Base-by-base conservation (phyloP, 1,140 invertebrate genomes). In the Trachelipus rathkii region DNA sequence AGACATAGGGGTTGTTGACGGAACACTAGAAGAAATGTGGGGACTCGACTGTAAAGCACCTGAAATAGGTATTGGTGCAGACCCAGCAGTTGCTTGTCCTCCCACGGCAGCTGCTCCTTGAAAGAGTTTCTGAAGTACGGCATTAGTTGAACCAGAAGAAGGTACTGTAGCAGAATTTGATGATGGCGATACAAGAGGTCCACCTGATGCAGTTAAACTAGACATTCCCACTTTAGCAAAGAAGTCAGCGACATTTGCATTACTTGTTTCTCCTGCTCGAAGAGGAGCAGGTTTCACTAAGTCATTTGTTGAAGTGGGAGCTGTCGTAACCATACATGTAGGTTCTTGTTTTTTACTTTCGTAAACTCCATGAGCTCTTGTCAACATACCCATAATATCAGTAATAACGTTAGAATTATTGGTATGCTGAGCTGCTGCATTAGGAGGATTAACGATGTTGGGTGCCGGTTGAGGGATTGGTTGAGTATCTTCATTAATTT, bases 221-320 rank as follows among this genome's bases (percentile, higher is more conserved):
- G 66, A 72, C 66, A 78, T 75, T 23, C 79, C 79, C 33, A 81
- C 80, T 60, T 81, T 81, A 67, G 80, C 80, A 81, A 81, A 81
- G 71, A 81, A 81, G 69, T 81, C 77, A 60, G 80, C 80, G 3
- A 81, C 80, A 60, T 74, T 74, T 33, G 13, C 21, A 67, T 78
- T 74, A 19, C 78, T 77, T 15, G 70, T 75, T 19, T 77, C 75
- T 19, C 71, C 46, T 24, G 75, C 73, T 68, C 75, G 76, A 8
- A 75, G 71, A 21, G 75, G 75, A 66, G 77, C 60, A 46, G 77
- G 75, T 69, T 77, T 77, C 53, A 77, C 76, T 13, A 80, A 44
- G 46, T 79, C 78, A 75, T 60, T 76, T 66, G 43, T 76, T 8
- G 67, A 43, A 73, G 72, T 75, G 11, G 76, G 74, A 33, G 73